Base-by-base conservation (phyloP, 2,888 invertebrate genomes). In the Dasysyrphus tricinctus region DNA sequence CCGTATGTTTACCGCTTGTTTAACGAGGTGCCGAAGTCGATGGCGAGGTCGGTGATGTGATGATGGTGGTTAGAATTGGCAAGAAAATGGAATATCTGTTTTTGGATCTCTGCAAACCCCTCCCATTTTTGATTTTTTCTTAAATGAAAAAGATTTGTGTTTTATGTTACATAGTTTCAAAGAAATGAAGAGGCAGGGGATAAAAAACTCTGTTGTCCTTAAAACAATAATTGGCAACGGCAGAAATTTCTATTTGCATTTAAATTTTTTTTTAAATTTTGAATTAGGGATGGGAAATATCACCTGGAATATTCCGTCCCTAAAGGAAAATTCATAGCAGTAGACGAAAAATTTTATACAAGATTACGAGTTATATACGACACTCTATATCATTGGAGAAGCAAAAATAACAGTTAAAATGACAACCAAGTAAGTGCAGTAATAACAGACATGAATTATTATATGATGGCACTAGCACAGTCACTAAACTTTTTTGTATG, bases 81-180 rank as follows among this genome's bases (percentile, higher is more conserved):
- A 54, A 32, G 54, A 54, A 54, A 54, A 54, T 54, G 29, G 54
- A 32, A 51, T 14, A 34, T 34, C 34, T 32, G 6, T 56, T 56
- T 56, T 56, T 56, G 7, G 14, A 34, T 56, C 12, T 19, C 5
- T 34, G 5, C 16, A 57, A 5, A 37, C 57, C 57, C 57, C 57
- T 57, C 57, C 57, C 57, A 57, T 34, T 57, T 34, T 34, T 34
- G 9, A 3, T 14, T 32, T 9, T 16, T 57, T 34, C 11, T 11
- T 11, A 3, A 29, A 1, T 11, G 32, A 56, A 32, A 54, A 34
- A 16, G 57, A 57, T 57, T 57, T 34, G 57, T n/a, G 29, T 29
- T 1, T 14, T 54, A 29, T 29, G 7, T 54, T 54, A n/a, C n/a
- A n/a, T n/a, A 29, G 14, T 54, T 54, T 12, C 2, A 54, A 54